Evolutionary conservation across 2,797 vertebrate genomes (phyloP).

Genomic region (Eulemur albifrons): DNA sequence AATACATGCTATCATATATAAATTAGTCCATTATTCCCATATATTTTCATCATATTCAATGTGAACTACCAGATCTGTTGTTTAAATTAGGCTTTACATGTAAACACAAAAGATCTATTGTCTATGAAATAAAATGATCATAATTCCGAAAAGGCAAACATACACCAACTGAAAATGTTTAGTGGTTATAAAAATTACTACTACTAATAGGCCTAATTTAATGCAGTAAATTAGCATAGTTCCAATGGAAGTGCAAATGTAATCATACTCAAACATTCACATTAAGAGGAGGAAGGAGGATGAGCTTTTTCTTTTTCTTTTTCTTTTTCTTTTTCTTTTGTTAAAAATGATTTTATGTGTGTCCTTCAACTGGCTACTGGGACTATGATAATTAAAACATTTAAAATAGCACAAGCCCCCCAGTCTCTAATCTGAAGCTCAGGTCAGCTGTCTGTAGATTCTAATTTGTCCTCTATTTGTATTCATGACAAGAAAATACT

Average conservation of each 20-base stretch:
- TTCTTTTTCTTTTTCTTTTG: slow-evolving; percentile 81
- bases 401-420: slow-evolving; percentile 90
- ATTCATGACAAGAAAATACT: slow-evolving; percentile 96
- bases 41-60: slow-evolving; percentile 38
- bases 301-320: slow-evolving; percentile 77
- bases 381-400: slow-evolving; percentile 96
- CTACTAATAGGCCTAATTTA: slow-evolving; percentile 84
- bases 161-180: slow-evolving; percentile 51
- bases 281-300: slow-evolving; percentile 72
- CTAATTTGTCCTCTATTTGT: slow-evolving; percentile 98
- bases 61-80: slow-evolving; percentile 23
- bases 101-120: slow-evolving; percentile 48
- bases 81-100: slow-evolving; percentile 39
- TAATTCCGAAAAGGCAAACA: slow-evolving; percentile 58
- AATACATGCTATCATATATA: slow-evolving; percentile 13
- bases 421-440: slow-evolving; percentile 91
- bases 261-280: slow-evolving; percentile 83
- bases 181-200: slow-evolving; percentile 52
- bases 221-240: slow-evolving; percentile 84
- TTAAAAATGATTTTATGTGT: slow-evolving; percentile 86
- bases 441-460: slow-evolving; percentile 98
- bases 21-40: slow-evolving; percentile 2
- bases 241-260: slow-evolving; percentile 85
- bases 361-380: slow-evolving; percentile 91
- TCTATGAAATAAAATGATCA: slow-evolving; percentile 49